Evolutionary conservation across 2,888 invertebrate genomes (phyloP).

Genomic region (Cheilosia vernalis): DNA sequence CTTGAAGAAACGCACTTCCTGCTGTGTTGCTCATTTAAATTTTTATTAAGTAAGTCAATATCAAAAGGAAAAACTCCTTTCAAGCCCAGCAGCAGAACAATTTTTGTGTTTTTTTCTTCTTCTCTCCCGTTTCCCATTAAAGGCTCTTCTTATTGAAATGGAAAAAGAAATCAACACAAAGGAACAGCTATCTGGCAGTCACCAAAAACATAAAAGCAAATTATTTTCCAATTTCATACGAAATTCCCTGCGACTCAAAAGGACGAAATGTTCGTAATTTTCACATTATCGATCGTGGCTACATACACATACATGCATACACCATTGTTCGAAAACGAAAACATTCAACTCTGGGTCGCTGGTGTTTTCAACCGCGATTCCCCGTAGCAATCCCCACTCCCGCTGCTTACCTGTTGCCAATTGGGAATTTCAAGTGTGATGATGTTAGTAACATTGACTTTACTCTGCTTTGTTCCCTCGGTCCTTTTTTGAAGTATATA

Average conservation of each 20-base stretch:
- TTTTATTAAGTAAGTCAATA: too few species aligned
- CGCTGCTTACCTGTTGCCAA: conserved; percentile 65
- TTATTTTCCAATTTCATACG: conserved; percentile 58
- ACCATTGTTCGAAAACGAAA: conserved; percentile 18
- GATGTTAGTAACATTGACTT: conserved; percentile 13
- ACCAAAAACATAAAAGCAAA: conserved; percentile 53
- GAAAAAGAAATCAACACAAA: too few species aligned
- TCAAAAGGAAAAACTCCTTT: too few species aligned
- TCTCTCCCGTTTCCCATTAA: too few species aligned
- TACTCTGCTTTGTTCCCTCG: conserved; percentile 11
- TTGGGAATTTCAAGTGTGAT: conserved; percentile 53
- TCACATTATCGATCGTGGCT: conserved; percentile 62
- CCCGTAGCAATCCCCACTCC: not conserved
- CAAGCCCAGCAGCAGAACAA: too few species aligned
- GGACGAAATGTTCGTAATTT: conserved; percentile 42
- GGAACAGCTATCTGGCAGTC: not conserved
- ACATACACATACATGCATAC: conserved; percentile 22
- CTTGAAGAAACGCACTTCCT: too few species aligned
- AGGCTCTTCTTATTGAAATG: too few species aligned
- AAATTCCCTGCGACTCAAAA: not conserved
- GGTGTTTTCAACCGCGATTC: conserved; percentile 2
- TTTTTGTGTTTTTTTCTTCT: too few species aligned
- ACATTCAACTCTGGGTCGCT: conserved; percentile 14
- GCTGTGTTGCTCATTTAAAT: too few species aligned
- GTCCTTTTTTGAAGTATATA: not conserved